Evolutionary conservation across 2,797 vertebrate genomes (phyloP).

Genomic region (Tokudaia tokunoshimensis): DNA sequence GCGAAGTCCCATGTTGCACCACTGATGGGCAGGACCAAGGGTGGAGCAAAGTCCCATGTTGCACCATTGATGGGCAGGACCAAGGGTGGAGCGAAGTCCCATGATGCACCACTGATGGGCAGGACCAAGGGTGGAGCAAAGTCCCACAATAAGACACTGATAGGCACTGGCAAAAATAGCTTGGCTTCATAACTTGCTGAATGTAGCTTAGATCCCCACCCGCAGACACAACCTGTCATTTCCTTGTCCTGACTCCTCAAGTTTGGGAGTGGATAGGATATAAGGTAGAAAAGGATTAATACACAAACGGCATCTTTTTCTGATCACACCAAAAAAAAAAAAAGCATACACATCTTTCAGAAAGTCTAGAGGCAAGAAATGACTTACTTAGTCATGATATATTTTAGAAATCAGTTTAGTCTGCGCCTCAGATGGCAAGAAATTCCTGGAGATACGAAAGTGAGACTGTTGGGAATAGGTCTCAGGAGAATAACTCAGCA

Average conservation of each 20-base stretch:
- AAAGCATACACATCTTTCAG: neutral
- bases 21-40: neutral
- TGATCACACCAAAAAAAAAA: neutral
- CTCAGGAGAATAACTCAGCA: neutral
- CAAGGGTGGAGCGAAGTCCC: too few species aligned
- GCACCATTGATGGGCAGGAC: neutral
- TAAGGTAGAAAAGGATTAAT: neutral
- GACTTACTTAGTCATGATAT: neutral
- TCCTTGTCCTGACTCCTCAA: neutral
- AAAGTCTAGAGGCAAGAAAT: neutral
- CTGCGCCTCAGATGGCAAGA: neutral
- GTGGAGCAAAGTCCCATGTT: neutral
- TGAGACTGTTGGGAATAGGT: neutral
- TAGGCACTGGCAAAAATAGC: neutral
- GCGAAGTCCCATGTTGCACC: too few species aligned
- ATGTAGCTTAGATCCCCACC: neutral
- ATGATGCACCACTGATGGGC: neutral
- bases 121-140: neutral
- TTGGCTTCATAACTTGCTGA: neutral
- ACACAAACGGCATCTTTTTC: neutral
- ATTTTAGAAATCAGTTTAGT: constrained; percentile 16
- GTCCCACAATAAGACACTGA: too few species aligned
- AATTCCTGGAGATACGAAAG: neutral
- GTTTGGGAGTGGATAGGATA: neutral
- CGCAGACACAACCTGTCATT: neutral